These are phyloP conservation scores for Oophaga sylvatica DNA, from an alignment of 2,797 vertebrate species.

Conservation along the genomic window DNA sequence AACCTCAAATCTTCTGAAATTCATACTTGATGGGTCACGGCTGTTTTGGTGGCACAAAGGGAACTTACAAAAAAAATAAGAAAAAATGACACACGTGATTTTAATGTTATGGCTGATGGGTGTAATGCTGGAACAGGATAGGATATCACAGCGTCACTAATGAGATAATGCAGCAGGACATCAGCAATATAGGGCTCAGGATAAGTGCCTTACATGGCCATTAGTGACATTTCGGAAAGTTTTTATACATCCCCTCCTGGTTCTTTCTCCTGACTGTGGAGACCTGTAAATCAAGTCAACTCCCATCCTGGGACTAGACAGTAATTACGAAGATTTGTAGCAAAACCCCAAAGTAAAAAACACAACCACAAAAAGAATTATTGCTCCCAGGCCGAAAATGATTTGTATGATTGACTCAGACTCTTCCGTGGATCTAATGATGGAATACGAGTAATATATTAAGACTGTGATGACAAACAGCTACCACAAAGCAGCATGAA, in stretches of 20 bases:
- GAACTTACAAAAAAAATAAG: too few species aligned
- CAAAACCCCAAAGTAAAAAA: constrained; percentile 36
- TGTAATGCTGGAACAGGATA: background rate
- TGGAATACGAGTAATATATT: constrained; percentile 31
- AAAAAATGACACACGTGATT: too few species aligned
- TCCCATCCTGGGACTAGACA: constrained; percentile 24
- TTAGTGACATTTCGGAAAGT: constrained; percentile 22
- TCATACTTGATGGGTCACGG: too few species aligned
- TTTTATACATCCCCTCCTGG: background rate
- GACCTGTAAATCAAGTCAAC: constrained; percentile 14
- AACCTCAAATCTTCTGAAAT: too few species aligned
- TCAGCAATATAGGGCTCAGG: background rate
- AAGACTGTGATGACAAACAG: constrained; percentile 17
- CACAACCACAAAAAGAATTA: constrained; percentile 38
- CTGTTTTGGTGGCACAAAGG: too few species aligned
- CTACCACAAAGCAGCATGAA: constrained; percentile 27
- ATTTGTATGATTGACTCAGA: constrained; percentile 33
- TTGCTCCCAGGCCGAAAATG: constrained; percentile 30
- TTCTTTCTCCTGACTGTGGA: constrained; percentile 11
- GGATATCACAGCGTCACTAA: background rate
- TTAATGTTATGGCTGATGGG: too few species aligned
- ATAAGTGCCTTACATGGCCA: background rate
- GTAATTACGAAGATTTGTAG: constrained; percentile 42
- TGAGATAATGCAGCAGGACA: background rate
- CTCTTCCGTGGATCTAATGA: constrained; percentile 1